Evolutionary conservation across 2,888 invertebrate species (phyloP), one percentile per base, ranked within the genome.

Genomic region (Synergus gifuensis): DNA sequence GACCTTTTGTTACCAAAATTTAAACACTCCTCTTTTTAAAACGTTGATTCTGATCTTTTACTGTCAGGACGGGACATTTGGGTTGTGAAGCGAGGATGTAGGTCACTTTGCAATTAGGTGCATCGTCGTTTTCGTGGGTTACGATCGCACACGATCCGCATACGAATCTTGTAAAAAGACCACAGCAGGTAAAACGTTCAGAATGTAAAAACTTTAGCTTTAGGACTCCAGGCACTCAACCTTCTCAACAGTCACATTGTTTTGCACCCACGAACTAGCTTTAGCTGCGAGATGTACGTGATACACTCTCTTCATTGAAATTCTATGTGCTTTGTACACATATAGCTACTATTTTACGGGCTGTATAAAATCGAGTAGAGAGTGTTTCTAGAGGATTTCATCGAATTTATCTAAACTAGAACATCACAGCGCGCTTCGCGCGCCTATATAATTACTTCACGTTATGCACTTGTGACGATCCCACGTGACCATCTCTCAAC

Each of bases 71-170:
- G 54, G 36, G 1, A 54, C 36, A 11, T 60, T 60, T 60, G 60
- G 22, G 12, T 12, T 60, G 22, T 54, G 11, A 14, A 54, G 9
- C 11, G 5, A 36, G 36, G 36, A 73, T 73, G 73, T 73, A 49
- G 73, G 73, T 73, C 73, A 73, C 36, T 73, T 69, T 54, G 73
- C 49, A 73, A 73, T 73, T 73, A 73, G 73, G 73, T 73, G 49
- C 22, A 60, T 22, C 18, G 22, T 46, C 67, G 44, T 67, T 67
- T 36, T 36, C 3, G 1, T 11, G 69, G 12, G 73, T 36, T 46
- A 73, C 36, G 73, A 73, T 73, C 49, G 69, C 49, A 73, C 69
- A 73, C n/a, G 49, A 54, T 73, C 49, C 49, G 73, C 16, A 73
- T 54, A 36, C 36, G 54, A 73, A 73, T 54, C 54, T 54, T 36